A percentile compares a stretch with the other conserved stretches of the same genome.
phyloP scores from a whole-genome alignment of 2,113 vertebrate species.

The Macaca nemestrina region DNA sequence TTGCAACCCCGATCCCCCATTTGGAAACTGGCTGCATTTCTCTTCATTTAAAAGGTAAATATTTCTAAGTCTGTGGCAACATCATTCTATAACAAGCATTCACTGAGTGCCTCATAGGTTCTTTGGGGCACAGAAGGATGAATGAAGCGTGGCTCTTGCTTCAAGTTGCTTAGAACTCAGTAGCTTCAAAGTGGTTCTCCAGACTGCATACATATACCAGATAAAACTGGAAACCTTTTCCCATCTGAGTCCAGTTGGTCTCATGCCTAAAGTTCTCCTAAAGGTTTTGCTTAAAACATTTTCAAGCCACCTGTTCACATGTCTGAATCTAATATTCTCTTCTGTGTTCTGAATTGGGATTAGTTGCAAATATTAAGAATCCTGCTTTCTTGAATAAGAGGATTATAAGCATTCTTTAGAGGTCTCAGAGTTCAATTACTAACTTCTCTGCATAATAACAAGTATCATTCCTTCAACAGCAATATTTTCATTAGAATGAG shows the following conservation, averaged over 20 bases:
- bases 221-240: rapidly evolving
- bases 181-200: background rate
- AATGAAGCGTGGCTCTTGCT: background rate
- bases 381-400: conserved; percentile 54
- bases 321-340: conserved; percentile 15
- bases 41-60: conserved; percentile 67
- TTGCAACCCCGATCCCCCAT: conserved; percentile 17
- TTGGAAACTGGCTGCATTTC: conserved; percentile 54
- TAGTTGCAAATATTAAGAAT: conserved; percentile 57
- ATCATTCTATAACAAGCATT: conserved; percentile 49
- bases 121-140: background rate
- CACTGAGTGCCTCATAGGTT: rapidly evolving
- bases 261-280: background rate
- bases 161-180: background rate
- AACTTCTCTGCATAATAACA: conserved; percentile 48
- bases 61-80: conserved; percentile 63
- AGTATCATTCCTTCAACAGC: background rate
- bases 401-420: conserved; percentile 63
- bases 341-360: conserved; percentile 29
- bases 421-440: conserved; percentile 47
- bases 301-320: conserved; percentile 16
- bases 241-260: background rate
- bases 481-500: conserved; percentile 10
- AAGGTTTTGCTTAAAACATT: conserved; percentile 3
- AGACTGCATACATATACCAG: rapidly evolving